Evolutionary conservation across 1,140 invertebrate species (phyloP), one percentile per base, ranked within the genome.

Genomic region (Nixonia krombeini): DNA sequence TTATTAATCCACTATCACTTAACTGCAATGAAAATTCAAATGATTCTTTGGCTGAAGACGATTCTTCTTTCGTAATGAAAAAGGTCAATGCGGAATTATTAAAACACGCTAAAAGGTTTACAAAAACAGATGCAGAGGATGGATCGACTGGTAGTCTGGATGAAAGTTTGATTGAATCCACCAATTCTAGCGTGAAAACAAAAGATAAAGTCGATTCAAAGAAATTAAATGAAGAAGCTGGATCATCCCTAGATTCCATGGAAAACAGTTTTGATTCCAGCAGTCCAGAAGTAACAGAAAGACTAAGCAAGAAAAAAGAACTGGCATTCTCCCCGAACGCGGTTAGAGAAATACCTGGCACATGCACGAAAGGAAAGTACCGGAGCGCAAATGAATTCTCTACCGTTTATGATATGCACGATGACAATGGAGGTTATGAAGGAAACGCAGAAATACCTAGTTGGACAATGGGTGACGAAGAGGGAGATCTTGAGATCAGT

Each of bases 1-100:
- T 88, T 82, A 83, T 86, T 0, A 89, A 89, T 79, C 88, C 88
- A 4, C 79, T 83, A 56, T 87, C 73, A 42, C 55, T 78, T 1
- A 82, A 77, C 18, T 77, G 74, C 15, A 82, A 76, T 31, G 74
- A 82, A 9, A 84, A 78, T 64, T 82, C 80, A 0, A 79, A 70
- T 9, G 82, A 84, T 17, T 83, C 80, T 0, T 47, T 81, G 2
- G 74, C 75, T 0, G 79, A 81, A 4, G 80, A 86, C n/a, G 61
- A 73, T 1, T 68, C 70, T n/a, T 9, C 69, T 2, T 16, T 70
- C 0, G 44, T 16, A 9, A 47, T 55, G 4, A 82, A 79, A 15
- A 82, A 74, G 37, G 33, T 63, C 0, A 74, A 51, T 35, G 45
- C 33, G 0, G 80, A 85, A 31, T 47, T 84, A 3, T 41, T 85